phyloP scores from a whole-genome alignment of 2,888 invertebrate genomes.

The Formica aserva region DNA sequence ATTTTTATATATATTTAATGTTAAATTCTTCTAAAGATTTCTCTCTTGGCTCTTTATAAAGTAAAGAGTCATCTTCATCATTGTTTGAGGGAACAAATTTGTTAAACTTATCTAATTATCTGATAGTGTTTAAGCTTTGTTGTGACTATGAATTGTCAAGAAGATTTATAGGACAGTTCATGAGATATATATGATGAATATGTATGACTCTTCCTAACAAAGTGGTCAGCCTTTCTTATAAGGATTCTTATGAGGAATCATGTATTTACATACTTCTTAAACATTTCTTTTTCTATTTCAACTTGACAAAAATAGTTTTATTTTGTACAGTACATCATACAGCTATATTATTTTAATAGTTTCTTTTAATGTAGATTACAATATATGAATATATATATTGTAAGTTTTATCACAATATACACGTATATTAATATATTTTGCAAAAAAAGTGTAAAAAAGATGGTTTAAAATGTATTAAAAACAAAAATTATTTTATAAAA shows the following conservation, averaged over 20 bases:
- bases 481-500: slow-evolving; percentile 13
- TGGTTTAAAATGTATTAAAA: background rate
- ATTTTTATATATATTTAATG: background rate
- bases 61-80: background rate
- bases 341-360: background rate
- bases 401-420: background rate
- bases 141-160: no score
- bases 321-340: background rate
- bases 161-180: background rate
- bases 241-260: no score
- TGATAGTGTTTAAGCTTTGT: background rate
- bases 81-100: background rate
- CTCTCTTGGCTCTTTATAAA: background rate
- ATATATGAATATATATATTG: background rate
- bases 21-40: background rate
- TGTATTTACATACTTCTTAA: no score
- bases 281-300: background rate
- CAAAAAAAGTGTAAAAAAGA: background rate
- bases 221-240: no score
- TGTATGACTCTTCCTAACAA: no score
- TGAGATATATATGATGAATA: background rate
- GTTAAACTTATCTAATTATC: background rate
- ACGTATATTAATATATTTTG: background rate
- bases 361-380: background rate
- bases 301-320: background rate